Evolutionary conservation across 2,797 vertebrate genomes (phyloP).

Genomic region (Hoplostethus atlanticus): DNA sequence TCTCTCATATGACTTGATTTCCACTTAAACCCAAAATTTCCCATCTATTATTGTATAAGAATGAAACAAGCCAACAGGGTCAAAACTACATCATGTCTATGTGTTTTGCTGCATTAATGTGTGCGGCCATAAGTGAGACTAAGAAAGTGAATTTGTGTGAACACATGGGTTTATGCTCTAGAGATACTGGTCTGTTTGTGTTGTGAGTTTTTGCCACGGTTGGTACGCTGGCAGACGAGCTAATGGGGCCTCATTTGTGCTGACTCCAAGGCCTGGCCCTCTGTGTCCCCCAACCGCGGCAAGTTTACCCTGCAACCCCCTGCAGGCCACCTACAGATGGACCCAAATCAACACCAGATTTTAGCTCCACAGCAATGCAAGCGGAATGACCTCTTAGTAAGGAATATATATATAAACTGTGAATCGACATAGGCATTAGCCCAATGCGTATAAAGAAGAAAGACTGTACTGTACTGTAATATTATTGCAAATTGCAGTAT

Average conservation of each 20-base stretch:
- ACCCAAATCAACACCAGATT: constrained; percentile 70
- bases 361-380: constrained; percentile 54
- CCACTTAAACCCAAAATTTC: constrained; percentile 19
- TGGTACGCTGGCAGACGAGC: constrained; percentile 60
- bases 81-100: constrained; percentile 20
- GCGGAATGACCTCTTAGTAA: constrained; percentile 54
- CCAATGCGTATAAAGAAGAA: neutral
- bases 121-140: constrained; percentile 24
- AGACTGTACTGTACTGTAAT: too few relatives aligned
- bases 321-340: constrained; percentile 70
- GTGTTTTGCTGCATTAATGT: constrained; percentile 51
- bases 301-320: constrained; percentile 72
- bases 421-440: neutral
- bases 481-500: too few relatives aligned
- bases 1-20: constrained; percentile 24
- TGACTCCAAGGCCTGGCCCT: constrained; percentile 74
- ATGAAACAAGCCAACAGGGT: constrained; percentile 21
- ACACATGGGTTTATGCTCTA: constrained; percentile 25
- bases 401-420: constrained; percentile 14
- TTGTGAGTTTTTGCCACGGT: constrained; percentile 55
- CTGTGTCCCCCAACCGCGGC: constrained; percentile 47
- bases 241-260: constrained; percentile 77
- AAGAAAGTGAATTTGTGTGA: constrained; percentile 14
- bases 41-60: constrained; percentile 20
- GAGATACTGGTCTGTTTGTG: constrained; percentile 32